Conservation (phyloP, 2,888 invertebrate species). For the Platypus cylindrus region DNA sequence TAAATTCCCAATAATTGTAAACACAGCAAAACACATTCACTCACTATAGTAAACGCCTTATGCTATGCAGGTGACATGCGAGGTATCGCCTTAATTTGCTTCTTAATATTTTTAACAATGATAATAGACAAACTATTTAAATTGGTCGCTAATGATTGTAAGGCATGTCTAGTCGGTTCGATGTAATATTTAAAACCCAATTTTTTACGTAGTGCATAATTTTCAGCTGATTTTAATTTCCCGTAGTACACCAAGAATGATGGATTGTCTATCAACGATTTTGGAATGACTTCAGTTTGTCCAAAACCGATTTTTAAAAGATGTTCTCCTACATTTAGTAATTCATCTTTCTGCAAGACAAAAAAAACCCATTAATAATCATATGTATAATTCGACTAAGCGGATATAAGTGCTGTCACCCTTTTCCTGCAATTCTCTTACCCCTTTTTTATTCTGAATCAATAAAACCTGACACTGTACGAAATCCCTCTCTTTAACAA, state of each 20-base stretch:
- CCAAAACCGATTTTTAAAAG: constrained; percentile 53
- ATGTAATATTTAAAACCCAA: constrained; percentile 40
- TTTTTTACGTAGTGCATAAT: constrained; percentile 35
- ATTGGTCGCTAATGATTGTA: constrained; percentile 15
- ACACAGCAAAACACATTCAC: constrained; percentile 22
- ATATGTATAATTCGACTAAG: background rate
- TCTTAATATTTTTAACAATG: constrained; percentile 10
- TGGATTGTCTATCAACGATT: constrained; percentile 26
- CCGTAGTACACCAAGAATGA: constrained; percentile 32
- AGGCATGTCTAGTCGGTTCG: constrained; percentile 28
- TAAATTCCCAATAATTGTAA: constrained; percentile 23
- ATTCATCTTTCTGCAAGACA: constrained; percentile 15
- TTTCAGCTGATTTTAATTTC: constrained; percentile 35
- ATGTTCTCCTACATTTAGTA: constrained; percentile 40
- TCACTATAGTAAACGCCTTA: constrained; percentile 21
- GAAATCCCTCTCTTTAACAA: constrained; percentile 33
- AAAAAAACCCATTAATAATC: background rate
- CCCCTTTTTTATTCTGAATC: constrained; percentile 25
- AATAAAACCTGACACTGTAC: constrained; percentile 37
- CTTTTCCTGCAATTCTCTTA: constrained; percentile 15
- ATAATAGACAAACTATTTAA: constrained; percentile 11
- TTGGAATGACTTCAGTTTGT: constrained; percentile 55
- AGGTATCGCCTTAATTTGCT: constrained; percentile 9
- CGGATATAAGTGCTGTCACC: background rate
- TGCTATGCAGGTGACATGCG: constrained; percentile 22